Base-by-base conservation (phyloP, 2,888 invertebrate genomes). In the Melikaiella ostensackeni region DNA sequence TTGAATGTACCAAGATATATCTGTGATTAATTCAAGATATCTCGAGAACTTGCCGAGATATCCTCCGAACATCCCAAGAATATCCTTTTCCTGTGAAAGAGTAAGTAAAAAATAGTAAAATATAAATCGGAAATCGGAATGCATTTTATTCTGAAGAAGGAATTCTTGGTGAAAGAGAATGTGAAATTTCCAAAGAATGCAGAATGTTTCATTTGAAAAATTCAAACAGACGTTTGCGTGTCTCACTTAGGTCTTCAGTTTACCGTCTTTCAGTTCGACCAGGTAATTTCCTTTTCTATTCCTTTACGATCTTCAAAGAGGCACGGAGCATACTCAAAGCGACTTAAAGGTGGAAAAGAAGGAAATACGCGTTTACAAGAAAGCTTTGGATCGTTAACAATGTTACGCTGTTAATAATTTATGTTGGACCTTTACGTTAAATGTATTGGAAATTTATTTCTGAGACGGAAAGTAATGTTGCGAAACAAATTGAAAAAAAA, bases 231-330 rank as follows among this genome's bases (percentile, higher is more conserved):
- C 63, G 63, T 63, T 63, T 63, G 63, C 63, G 63, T 63, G 63
- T 63, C 63, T 33, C 35, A 35, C 63, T 63, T 63, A 63, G 63
- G 35, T 38, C 63, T 38, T 63, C 35, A 63, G 63, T 63, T 63
- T 63, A 63, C 63, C 63, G 63, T 63, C 63, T 63, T 63, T 63
- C 63, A 38, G 63, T 63, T 35, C 63, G 35, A 63, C 35, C 21
- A 21, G 63, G 63, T 33, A 63, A 63, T 63, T 63, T 63, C 63
- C 62, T 62, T 62, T 62, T 62, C 62, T 62, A 35, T 33, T 33
- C 21, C 63, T 63, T 63, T 63, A 63, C 63, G 63, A 63, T 63
- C 63, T 63, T 35, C 63, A 63, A 63, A 63, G 63, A 63, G 63
- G 21, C 35, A 63, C n/a, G 63, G 63, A 63, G 33, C 63, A 63